Evolutionary conservation across 2,113 vertebrate species (phyloP).

Genomic region (Microcebus murinus): DNA sequence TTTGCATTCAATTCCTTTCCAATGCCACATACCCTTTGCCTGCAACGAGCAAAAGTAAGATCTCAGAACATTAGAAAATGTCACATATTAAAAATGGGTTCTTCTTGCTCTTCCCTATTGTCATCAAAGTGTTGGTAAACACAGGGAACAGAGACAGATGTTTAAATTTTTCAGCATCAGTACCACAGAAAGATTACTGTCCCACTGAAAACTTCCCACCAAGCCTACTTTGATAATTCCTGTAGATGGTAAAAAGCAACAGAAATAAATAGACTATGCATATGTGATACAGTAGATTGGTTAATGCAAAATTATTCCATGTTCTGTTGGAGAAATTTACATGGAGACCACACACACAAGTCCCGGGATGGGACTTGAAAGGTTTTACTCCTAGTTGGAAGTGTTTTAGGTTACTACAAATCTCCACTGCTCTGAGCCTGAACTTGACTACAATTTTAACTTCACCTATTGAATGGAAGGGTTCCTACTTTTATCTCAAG

Average conservation of each 20-base stretch:
- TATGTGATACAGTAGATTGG: not conserved
- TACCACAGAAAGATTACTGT: not conserved
- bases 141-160: not conserved
- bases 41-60: constrained; percentile 35
- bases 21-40: not conserved
- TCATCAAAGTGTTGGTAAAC: constrained; percentile 21
- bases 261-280: not conserved
- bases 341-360: not conserved
- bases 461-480: not conserved
- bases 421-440: not conserved
- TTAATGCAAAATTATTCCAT: not conserved
- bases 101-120: not conserved
- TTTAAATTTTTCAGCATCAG: not conserved
- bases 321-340: not conserved
- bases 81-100: constrained; percentile 11
- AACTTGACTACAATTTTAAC: not conserved
- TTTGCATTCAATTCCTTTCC: not conserved
- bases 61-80: constrained; percentile 50
- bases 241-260: not conserved
- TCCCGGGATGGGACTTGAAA: not conserved
- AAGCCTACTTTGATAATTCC: not conserved
- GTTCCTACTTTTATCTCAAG: not conserved
- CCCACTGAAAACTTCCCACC: not conserved
- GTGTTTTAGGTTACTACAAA: constrained; percentile 11
- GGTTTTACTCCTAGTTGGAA: not conserved